Evolutionary conservation across 1,140 invertebrate genomes (phyloP), one percentile per base, ranked within the genome.

Genomic region (Drosophila quadrilineata): DNA sequence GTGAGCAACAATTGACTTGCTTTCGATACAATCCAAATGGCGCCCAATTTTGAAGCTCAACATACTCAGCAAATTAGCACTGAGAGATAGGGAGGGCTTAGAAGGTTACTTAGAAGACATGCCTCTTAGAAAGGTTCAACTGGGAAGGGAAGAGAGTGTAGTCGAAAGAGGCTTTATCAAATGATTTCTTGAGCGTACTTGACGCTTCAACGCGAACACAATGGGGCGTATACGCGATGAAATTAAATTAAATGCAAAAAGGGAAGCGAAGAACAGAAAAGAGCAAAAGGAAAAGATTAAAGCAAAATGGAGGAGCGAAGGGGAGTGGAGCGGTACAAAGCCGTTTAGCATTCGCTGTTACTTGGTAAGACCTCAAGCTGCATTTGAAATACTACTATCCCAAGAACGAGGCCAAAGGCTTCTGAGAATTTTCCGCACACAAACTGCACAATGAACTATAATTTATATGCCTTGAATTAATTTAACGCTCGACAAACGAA

Each of bases 401-500:
- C n/a, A n/a, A n/a, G 6, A 31, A 50, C 41, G 46, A 24, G 26
- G 48, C 12, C 29, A 45, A 38, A 22, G 56, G 35, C 28, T 17
- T 9, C 10, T 29, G 21, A 43, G 48, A 62, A 41, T 50, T 17
- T 10, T 10, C n/a, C 35, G 16, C 3, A 24, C 19, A 40, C 33
- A 29, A 41, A 19, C n/a, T 31, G 56, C 72, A 84, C 77, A 84
- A 76, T 73, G 63, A 68, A 45, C 63, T 53, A 70, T 77, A 84
- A 82, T 76, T 82, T 82, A 84, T 77, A 84, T 84, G 67, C 56
- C 48, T 60, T 52, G 60, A 73, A 82, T 82, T 82, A 82, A 84
- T 84, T 73, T 77, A 63, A 59, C 48, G 45, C 17, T 58, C 43
- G 24, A 40, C 64, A 73, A 60, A 41, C 41, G 38, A 84, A 71